Percentiles rank a stretch among this genome's conserved stretches.
phyloP scores from a whole-genome alignment of 1,140 invertebrate genomes.

The Goniozus legneri region DNA sequence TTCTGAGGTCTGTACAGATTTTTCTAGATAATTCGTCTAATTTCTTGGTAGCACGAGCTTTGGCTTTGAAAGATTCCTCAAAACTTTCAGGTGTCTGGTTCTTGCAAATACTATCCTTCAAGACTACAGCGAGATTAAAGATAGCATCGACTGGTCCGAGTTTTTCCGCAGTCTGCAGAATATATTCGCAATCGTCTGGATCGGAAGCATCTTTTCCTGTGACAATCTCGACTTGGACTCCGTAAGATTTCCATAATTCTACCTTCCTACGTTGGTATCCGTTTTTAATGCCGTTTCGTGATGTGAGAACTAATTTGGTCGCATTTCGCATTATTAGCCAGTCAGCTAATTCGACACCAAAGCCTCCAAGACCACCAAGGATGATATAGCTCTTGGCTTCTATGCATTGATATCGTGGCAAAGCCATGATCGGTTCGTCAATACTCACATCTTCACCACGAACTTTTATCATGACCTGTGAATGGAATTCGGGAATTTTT shows the following conservation, averaged over 20 bases:
- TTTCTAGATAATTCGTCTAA: slow-evolving; percentile 48
- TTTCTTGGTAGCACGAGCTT: slow-evolving; percentile 46
- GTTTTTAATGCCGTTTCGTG: slow-evolving; percentile 61
- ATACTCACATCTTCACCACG: slow-evolving; percentile 32
- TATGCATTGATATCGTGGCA: slow-evolving; percentile 55
- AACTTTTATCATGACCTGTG: slow-evolving; percentile 60
- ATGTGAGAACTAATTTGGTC: slow-evolving; percentile 63
- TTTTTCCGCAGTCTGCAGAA: slow-evolving; percentile 56
- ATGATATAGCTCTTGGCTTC: slow-evolving; percentile 42
- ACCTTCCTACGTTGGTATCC: slow-evolving; percentile 62
- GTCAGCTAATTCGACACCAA: slow-evolving; percentile 70
- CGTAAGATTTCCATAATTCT: slow-evolving; percentile 55
- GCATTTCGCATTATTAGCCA: slow-evolving; percentile 71
- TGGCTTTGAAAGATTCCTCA: slow-evolving; percentile 41
- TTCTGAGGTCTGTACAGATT: slow-evolving; percentile 44
- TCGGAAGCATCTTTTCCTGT: slow-evolving; percentile 46
- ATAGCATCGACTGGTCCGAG: slow-evolving; percentile 65
- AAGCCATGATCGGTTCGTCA: slow-evolving; percentile 34
- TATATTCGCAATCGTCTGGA: slow-evolving; percentile 42
- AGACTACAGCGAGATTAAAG: slow-evolving; percentile 71
- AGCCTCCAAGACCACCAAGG: slow-evolving; percentile 68
- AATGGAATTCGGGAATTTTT: no score
- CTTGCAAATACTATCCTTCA: slow-evolving; percentile 50
- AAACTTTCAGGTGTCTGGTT: slow-evolving; percentile 53
- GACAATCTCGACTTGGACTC: slow-evolving; percentile 48